phyloP scores from a whole-genome alignment of 2,888 invertebrate species.

The Amphipyra tragopoginis region DNA sequence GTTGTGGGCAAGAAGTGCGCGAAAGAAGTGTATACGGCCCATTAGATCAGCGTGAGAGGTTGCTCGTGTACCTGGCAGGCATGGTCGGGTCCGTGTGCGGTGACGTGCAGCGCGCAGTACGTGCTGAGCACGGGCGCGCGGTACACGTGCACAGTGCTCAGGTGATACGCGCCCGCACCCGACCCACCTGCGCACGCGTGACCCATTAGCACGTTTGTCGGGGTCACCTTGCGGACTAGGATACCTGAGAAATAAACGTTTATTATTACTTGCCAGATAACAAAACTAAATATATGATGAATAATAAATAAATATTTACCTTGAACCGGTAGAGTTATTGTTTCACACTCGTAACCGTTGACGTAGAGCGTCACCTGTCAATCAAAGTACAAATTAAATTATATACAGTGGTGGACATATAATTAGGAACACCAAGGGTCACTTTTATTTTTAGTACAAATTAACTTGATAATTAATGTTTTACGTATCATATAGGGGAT shows the following conservation, averaged over 20 bases:
- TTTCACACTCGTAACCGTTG: conserved; percentile 90
- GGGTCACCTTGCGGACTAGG: conserved; percentile 89
- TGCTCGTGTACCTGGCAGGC: conserved; percentile 59
- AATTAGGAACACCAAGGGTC: too few relatives aligned
- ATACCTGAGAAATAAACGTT: conserved; percentile 71
- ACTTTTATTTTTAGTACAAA: too few relatives aligned
- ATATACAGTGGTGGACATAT: too few relatives aligned
- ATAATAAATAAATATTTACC: conserved; percentile 68
- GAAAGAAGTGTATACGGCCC: too few relatives aligned
- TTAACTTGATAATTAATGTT: too few relatives aligned
- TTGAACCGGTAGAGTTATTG: conserved; percentile 89
- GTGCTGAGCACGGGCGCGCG: conserved; percentile 88
- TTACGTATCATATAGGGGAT: too few relatives aligned
- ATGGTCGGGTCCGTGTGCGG: conserved; percentile 83
- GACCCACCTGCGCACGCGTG: conserved; percentile 70
- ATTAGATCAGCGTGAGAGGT: too few relatives aligned
- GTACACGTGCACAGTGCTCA: conserved; percentile 89
- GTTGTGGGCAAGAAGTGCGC: too few relatives aligned
- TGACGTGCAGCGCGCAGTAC: conserved; percentile 88
- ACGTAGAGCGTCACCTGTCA: conserved; percentile 88
- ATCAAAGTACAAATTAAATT: not conserved
- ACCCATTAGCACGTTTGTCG: conserved; percentile 89
- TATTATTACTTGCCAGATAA: too few relatives aligned
- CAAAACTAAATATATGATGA: not conserved
- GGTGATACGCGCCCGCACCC: conserved; percentile 84